Evolutionary conservation across 2,888 invertebrate species (phyloP).

Genomic region (Drosophila fulvimacula): DNA sequence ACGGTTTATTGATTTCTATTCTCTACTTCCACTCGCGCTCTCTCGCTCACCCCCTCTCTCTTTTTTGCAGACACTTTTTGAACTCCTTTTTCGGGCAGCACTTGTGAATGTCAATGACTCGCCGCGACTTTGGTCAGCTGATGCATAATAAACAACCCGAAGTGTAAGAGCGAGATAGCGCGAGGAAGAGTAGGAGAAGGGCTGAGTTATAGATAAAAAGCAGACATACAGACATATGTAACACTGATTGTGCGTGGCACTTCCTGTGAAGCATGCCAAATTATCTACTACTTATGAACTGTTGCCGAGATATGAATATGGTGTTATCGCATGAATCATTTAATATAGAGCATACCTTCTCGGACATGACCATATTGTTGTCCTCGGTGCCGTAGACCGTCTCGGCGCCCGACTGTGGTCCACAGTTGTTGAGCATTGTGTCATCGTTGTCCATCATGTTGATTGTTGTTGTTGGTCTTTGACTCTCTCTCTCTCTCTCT

Average conservation of each 20-base stretch:
- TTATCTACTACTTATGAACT: constrained; percentile 32
- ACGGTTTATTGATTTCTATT: constrained; percentile 70
- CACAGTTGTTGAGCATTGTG: constrained; percentile 82
- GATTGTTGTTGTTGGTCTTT: constrained; percentile 28
- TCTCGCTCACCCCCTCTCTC: constrained; percentile 1
- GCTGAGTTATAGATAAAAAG: constrained; percentile 17
- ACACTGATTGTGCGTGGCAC: constrained; percentile 49
- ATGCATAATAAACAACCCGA: constrained; percentile 68
- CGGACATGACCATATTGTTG: constrained; percentile 98
- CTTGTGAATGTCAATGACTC: constrained; percentile 79
- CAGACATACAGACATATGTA: constrained; percentile 48
- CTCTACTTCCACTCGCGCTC: constrained; percentile 14
- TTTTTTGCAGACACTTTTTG: constrained; percentile 17
- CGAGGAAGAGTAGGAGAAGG: background rate
- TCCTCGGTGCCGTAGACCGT: constrained; percentile 98
- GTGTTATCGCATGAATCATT: constrained; percentile 58
- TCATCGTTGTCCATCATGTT: constrained; percentile 84
- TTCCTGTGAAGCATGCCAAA: constrained; percentile 53
- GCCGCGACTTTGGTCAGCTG: constrained; percentile 60
- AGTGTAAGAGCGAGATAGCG: background rate
- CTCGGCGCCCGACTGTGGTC: constrained; percentile 88
- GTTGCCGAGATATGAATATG: constrained; percentile 25
- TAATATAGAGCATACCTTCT: constrained; percentile 87
- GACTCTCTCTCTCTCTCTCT: constrained; percentile 19
- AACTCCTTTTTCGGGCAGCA: constrained; percentile 42